Base-by-base conservation (phyloP, 2,113 vertebrate species). In the Carassius carassius region DNA sequence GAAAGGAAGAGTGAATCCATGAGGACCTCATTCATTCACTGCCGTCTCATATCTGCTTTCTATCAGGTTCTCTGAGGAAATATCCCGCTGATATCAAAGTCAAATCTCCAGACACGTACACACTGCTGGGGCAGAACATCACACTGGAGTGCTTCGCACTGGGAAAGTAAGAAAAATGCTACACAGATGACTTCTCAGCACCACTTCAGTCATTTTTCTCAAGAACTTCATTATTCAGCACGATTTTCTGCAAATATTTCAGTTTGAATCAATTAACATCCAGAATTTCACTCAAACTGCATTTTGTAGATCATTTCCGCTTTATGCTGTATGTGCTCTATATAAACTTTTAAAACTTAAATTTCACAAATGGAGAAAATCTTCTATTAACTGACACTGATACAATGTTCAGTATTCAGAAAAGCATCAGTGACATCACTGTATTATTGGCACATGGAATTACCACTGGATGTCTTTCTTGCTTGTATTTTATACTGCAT, bases 71-170 rank as follows among this genome's bases (percentile, higher is more conserved):
- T 74, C 86, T 86, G 67, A 96, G 96, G 90, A 96, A 97, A 72
- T 99, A 99, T 88, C 96, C 97, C 8, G 97, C 98, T 86, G 98
- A 99, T 92, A 97, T 99, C 84, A 96, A 94, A 88, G 97, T 99
- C 85, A 96, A 95, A 87, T 98, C 98, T 90, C 95, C 95, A 86
- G 95, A 99, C 83, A 96, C 95, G 0, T 94, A 93, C 1, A 94
- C 96, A 60, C 87, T 99, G 82, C 93, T 96, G 89, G 98, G 98
- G 17, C 96, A 98, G 89, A 98, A 99, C 0, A 91, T 99, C 89
- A 98, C 96, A 0, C 91, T 99, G 90, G 98, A 99, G 86, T 99
- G 98, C 90, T 99, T 99, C 84, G 98, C 98, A 58, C 95, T 99
- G 93, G 98, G 98, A 78, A 99, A 99, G 98, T 99, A 94, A 97